phyloP scores from a whole-genome alignment of 2,888 invertebrate genomes.

The Leuctra nigra region DNA sequence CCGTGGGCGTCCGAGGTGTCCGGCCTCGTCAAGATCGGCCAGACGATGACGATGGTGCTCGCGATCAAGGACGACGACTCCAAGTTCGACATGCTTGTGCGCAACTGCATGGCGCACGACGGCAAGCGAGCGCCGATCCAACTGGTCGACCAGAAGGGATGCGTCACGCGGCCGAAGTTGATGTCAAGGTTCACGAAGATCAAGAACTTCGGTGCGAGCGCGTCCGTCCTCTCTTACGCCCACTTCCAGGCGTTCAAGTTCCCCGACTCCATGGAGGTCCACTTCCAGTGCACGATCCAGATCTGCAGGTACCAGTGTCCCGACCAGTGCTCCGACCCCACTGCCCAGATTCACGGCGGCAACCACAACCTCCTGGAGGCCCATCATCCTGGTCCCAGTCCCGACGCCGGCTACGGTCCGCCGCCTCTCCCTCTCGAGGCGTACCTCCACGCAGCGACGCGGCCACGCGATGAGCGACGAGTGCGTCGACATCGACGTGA shows the following conservation, averaged over 20 bases:
- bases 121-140: slow-evolving; percentile 91
- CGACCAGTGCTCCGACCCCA: slow-evolving; percentile 73
- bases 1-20: slow-evolving; percentile 95
- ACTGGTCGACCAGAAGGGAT: slow-evolving; percentile 86
- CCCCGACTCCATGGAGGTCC: slow-evolving; percentile 94
- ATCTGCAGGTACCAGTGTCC: slow-evolving; percentile 91
- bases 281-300: slow-evolving; percentile 92
- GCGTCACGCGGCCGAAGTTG: slow-evolving; percentile 84
- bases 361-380: slow-evolving; percentile 47
- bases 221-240: slow-evolving; percentile 85
- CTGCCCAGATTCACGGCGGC: slow-evolving; percentile 32
- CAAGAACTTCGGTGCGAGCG: slow-evolving; percentile 90
- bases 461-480: slow-evolving; percentile 66
- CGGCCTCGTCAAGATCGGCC: slow-evolving; percentile 89
- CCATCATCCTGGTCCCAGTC: slow-evolving; percentile 44
- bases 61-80: slow-evolving; percentile 93
- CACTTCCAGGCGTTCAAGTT: slow-evolving; percentile 95
- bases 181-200: slow-evolving; percentile 94
- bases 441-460: slow-evolving; percentile 54
- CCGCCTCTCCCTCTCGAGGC: slow-evolving; percentile 56
- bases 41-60: slow-evolving; percentile 94
- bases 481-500: slow-evolving; percentile 56
- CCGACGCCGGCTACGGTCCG: slow-evolving; percentile 61
- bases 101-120: slow-evolving; percentile 92
- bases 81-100: slow-evolving; percentile 91